Base-by-base conservation (phyloP, 1,140 invertebrate genomes). In the Panulirus ornatus region DNA sequence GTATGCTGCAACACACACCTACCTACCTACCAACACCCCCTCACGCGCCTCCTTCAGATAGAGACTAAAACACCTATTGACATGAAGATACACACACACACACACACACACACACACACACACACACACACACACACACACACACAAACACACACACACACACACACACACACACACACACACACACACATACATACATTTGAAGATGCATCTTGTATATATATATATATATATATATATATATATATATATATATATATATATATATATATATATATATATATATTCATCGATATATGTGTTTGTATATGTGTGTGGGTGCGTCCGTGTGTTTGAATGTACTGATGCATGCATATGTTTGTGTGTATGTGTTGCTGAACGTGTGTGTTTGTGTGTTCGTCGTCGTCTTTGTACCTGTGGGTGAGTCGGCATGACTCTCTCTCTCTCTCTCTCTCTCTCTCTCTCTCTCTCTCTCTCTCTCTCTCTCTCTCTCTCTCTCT, bases 241-340 rank as follows among this genome's bases (percentile, higher is more conserved):
- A 76, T 5, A 36, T 36, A 76, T 22, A 36, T 36, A 76, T 36
- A 63, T 63, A 1, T 9, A 85, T 34, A 85, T 51, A 85, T 51
- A 85, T 51, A 84, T 51, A 85, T 51, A 85, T 51, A 85, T 44
- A 85, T 47, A 71, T 47, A 85, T 47, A 85, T 63, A 63, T 63
- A 83, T 63, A 83, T 63, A 84, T 42, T n/a, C n/a, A n/a, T n/a
- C n/a, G n/a, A n/a, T n/a, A n/a, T n/a, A n/a, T n/a, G n/a, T n/a
- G n/a, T n/a, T n/a, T n/a, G n/a, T n/a, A n/a, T n/a, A n/a, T n/a
- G n/a, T n/a, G n/a, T n/a, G n/a, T n/a, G n/a, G n/a, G n/a, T n/a
- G n/a, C n/a, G n/a, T n/a, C n/a, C n/a, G n/a, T n/a, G n/a, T n/a
- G n/a, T n/a, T n/a, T n/a, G n/a, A n/a, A n/a, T n/a, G n/a, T n/a